Evolutionary conservation across 2,888 invertebrate species (phyloP).

Genomic region (Ctenicera cuprea): DNA sequence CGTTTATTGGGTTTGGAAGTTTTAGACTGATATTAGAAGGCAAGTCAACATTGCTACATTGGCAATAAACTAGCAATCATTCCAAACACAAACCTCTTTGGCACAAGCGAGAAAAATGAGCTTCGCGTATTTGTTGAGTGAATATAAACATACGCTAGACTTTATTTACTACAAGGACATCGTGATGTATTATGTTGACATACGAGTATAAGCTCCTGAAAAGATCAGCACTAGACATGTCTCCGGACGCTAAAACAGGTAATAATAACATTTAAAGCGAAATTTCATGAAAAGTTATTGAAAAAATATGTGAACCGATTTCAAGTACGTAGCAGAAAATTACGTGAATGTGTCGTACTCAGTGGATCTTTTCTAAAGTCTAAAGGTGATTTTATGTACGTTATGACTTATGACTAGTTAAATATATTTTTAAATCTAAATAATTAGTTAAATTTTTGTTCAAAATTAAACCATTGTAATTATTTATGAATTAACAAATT

Average conservation of each 20-base stretch:
- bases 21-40: too few relatives aligned
- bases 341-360: too few relatives aligned
- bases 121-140: conserved; percentile 26
- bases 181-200: conserved; percentile 6
- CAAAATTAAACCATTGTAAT: too few relatives aligned
- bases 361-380: too few relatives aligned
- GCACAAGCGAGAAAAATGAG: conserved; percentile 24
- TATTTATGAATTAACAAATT: too few relatives aligned
- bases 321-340: too few relatives aligned
- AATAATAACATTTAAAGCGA: not conserved
- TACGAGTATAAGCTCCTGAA: not conserved
- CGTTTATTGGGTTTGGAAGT: not conserved
- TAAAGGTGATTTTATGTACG: too few relatives aligned
- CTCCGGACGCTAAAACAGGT: not conserved
- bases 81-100: conserved; percentile 16
- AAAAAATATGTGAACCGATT: too few relatives aligned
- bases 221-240: not conserved
- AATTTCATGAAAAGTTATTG: too few relatives aligned
- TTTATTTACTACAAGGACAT: conserved; percentile 25
- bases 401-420: too few relatives aligned
- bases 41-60: conserved; percentile 19
- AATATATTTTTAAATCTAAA: too few relatives aligned
- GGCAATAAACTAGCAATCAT: conserved; percentile 30
- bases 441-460: too few relatives aligned
- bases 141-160: conserved; percentile 26